These are phyloP conservation scores for Eupeodes corollae DNA, from an alignment of 1,140 invertebrate species.

Conservation along the genomic window DNA sequence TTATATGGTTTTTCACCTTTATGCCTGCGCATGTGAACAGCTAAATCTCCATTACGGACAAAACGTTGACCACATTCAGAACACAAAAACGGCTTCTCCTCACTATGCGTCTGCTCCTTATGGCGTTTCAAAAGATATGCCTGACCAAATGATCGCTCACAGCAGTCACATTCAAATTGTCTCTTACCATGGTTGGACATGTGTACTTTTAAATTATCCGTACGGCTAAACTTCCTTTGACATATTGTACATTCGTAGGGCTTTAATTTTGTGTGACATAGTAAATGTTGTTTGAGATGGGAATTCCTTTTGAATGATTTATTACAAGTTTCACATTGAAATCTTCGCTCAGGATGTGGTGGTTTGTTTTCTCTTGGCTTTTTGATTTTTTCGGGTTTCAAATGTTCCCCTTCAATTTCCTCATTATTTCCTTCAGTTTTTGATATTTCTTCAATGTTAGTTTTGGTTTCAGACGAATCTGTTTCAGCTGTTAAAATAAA, in stretches of 20 bases:
- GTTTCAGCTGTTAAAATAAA: too few relatives aligned
- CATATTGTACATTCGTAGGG: conserved; percentile 40
- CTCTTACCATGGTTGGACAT: too few relatives aligned
- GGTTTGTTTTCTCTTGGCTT: too few relatives aligned
- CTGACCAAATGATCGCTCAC: conserved; percentile 36
- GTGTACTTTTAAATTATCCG: too few relatives aligned
- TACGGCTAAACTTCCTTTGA: background rate
- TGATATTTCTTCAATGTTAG: too few relatives aligned
- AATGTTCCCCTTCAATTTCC: too few relatives aligned
- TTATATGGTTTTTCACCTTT: conserved; percentile 40
- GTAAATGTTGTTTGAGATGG: conserved; percentile 27
- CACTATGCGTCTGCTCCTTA: conserved; percentile 24
- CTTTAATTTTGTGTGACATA: conserved; percentile 35
- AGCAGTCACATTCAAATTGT: too few relatives aligned
- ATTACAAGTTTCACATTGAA: too few relatives aligned
- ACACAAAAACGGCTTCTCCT: conserved; percentile 37
- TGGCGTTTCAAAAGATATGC: conserved; percentile 41
- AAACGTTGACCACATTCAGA: conserved; percentile 39
- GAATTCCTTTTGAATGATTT: conserved; percentile 25
- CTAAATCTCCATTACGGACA: conserved; percentile 38
- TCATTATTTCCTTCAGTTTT: too few relatives aligned
- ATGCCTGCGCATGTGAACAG: conserved; percentile 41
- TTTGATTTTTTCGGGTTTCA: too few relatives aligned
- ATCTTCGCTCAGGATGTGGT: too few relatives aligned
- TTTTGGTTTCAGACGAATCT: too few relatives aligned